phyloP scores from a whole-genome alignment of 2,888 invertebrate genomes.

The Lasioglossum figueresi region DNA sequence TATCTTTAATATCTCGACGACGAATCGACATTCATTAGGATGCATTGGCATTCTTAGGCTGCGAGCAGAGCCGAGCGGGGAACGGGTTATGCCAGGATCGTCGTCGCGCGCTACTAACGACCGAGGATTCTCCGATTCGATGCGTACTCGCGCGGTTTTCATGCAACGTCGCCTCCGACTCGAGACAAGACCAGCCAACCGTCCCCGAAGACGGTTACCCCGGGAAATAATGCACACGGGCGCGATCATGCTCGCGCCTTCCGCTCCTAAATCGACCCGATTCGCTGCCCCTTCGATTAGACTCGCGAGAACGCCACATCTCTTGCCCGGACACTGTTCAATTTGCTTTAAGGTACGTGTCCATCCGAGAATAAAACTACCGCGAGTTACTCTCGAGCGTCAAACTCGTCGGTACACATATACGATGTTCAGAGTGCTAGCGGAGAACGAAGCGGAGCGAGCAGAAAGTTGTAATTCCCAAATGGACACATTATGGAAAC shows the following conservation, averaged over 20 bases:
- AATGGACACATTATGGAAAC: too few relatives aligned
- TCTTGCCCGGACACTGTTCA: too few relatives aligned
- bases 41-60: constrained; percentile 74
- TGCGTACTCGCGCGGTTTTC: constrained; percentile 41
- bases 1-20: constrained; percentile 73
- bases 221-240: not conserved
- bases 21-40: constrained; percentile 78
- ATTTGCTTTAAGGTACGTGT: too few relatives aligned
- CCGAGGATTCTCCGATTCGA: constrained; percentile 43
- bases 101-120: constrained; percentile 54
- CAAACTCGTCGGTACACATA: too few relatives aligned
- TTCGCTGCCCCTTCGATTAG: too few relatives aligned
- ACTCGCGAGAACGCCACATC: too few relatives aligned
- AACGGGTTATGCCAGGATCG: constrained; percentile 50
- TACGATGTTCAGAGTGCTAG: too few relatives aligned
- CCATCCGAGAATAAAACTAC: too few relatives aligned
- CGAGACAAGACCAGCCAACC: constrained; percentile 22
- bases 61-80: constrained; percentile 19
- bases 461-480: too few relatives aligned
- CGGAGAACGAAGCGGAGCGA: too few relatives aligned
- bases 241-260: not conserved
- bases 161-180: constrained; percentile 28
- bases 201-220: constrained; percentile 14
- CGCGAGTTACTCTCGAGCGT: too few relatives aligned
- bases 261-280: not conserved